Evolutionary conservation across 37 sponge, comb jelly and placozoan genomes (phyloP), one percentile per base, ranked within the genome.

Genomic region (Lycopodina hypogea): DNA sequence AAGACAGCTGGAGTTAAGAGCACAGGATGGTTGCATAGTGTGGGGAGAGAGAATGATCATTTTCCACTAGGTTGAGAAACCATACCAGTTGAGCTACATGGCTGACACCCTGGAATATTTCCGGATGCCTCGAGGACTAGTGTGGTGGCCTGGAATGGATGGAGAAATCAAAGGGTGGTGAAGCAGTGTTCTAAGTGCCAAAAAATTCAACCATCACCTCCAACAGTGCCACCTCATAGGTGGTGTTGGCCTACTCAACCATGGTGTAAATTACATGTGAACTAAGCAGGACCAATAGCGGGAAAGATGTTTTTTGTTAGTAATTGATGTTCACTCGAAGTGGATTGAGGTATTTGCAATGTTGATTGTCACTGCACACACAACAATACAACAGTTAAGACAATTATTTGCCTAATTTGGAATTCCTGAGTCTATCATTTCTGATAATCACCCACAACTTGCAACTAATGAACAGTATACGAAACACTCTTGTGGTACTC

Each of bases 321-420:
- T 86, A 3, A 56, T 86, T 12, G 80, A 79, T 63, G 86, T 70
- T 15, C 78, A 78, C 36, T 69, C 86, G 9, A 85, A 85, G 35
- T 85, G 78, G 86, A 56, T 85, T 32, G 86, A 85, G 58, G 74
- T 30, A 24, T 42, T 11, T 60, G 62, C 41, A 18, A 68, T 56
- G 56, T 18, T 48, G 7, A 24, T 51, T 29, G 45, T 61, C 22
- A 75, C 76, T n/a, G 18, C 76, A 36, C 32, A 17, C 3, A 34
- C 61, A 17, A 58, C 61, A 23, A 58, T 75, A 8, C 61, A 75
- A 35, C 61, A 75, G n/a, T 37, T 75, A 19, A 37, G 78, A 3
- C 51, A 55, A 51, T 42, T 87, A 9, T 78, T 78, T 32, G 56
- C 78, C 23, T n/a, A n/a, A n/a, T n/a, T n/a, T n/a, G n/a, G n/a